Base-by-base conservation (phyloP, 2,888 invertebrate genomes). In the Phorcus lineatus region DNA sequence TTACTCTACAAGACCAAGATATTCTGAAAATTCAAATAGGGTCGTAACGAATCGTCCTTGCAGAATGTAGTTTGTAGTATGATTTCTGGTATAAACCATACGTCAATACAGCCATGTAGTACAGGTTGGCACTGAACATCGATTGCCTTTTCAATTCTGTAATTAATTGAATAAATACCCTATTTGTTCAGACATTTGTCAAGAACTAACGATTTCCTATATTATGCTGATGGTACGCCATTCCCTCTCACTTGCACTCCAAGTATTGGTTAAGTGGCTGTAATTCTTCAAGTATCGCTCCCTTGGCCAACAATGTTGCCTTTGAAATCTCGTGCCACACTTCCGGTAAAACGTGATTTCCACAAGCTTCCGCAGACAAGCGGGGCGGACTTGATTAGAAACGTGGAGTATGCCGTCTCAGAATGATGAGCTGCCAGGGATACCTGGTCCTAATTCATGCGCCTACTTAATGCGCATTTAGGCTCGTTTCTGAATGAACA, bases 161-260 rank as follows among this genome's bases (percentile, higher is more conserved):
- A 62, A 62, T 62, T 62, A 62, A 62, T 62, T 62, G 62, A 62
- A 62, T 62, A 62, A 62, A 62, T 62, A 62, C 62, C 28, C 62
- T 28, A 62, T 28, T 62, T 62, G 62, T 62, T 28, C 62, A 62
- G 62, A 28, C 62, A 62, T 24, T 62, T 62, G 62, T 62, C 28
- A 62, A 62, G 62, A 28, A 28, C 28, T 62, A 62, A 62, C 62
- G 62, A 62, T 62, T 62, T 62, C 28, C 62, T 24, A 62, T 62
- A 62, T 28, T 24, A 62, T 62, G 11, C 62, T 24, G 62, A 13
- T 28, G 28, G 62, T 62, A 62, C 2, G 62, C 28, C 28, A 28
- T n/a, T 62, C 28, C 62, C 62, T 62, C 62, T 62, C 28, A 62
- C 28, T 24, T 47, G 47, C 47, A 47, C 47, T 47, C 47, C 47